Evolutionary conservation across 2,797 vertebrate species (phyloP).

Genomic region (Eremophila alpestris): DNA sequence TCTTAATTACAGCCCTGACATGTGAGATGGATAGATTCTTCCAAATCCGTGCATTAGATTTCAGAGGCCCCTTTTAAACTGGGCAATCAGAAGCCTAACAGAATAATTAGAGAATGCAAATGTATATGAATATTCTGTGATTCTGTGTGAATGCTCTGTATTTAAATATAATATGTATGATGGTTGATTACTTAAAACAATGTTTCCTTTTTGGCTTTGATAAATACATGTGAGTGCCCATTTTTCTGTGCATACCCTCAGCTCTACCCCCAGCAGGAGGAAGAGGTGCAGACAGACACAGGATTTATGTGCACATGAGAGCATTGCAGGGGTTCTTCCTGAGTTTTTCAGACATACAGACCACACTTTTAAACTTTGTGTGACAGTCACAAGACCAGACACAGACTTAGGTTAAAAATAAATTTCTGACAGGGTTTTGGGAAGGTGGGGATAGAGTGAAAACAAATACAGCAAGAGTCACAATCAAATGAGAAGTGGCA

Average conservation of each 20-base stretch:
- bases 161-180: neutral
- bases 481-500: neutral
- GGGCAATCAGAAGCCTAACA: conserved; percentile 9
- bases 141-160: neutral
- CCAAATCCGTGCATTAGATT: neutral
- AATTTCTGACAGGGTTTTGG: neutral
- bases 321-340: neutral
- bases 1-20: neutral
- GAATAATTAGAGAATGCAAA: neutral
- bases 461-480: neutral
- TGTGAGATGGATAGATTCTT: neutral
- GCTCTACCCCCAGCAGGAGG: neutral
- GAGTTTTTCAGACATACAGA: neutral
- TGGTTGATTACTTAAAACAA: neutral
- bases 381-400: neutral
- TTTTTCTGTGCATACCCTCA: neutral
- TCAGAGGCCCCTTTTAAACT: neutral
- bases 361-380: neutral
- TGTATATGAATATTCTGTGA: neutral
- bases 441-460: neutral
- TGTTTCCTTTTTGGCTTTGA: neutral
- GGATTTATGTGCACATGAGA: rapidly evolving
- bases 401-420: neutral
- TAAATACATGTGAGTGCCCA: neutral
- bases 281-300: neutral